phyloP scores from a whole-genome alignment of 2,888 invertebrate genomes.

The Ptycholaimellus sp. region DNA sequence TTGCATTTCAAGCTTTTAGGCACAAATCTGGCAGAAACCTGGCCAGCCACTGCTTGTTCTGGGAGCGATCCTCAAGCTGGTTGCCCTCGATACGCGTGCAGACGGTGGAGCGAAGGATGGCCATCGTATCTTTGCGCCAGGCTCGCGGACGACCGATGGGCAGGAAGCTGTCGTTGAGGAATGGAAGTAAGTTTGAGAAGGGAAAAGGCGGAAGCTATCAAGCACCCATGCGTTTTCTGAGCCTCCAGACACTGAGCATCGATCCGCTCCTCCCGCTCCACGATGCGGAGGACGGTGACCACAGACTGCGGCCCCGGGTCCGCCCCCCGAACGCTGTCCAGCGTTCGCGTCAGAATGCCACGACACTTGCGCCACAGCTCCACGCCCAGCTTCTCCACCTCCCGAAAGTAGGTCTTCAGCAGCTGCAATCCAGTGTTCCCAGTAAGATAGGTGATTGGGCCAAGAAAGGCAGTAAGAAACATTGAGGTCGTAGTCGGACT shows the following conservation, averaged over 20 bases:
- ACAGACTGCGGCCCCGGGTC: slow-evolving; percentile 45
- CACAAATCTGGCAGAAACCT: slow-evolving; percentile 7
- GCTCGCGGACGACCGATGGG: slow-evolving; percentile 77
- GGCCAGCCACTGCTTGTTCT: slow-evolving; percentile 77
- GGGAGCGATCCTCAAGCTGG: slow-evolving; percentile 63
- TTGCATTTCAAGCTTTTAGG: not conserved
- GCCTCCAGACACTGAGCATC: too few species aligned
- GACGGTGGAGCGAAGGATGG: too few species aligned
- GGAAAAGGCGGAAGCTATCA: not conserved
- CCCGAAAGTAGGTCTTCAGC: slow-evolving; percentile 79
- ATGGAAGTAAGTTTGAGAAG: not conserved
- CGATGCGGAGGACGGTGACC: slow-evolving; percentile 77
- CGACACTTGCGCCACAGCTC: slow-evolving; percentile 26
- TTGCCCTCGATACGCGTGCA: slow-evolving; percentile 55
- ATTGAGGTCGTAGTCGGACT: slow-evolving; percentile 28
- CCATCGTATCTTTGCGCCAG: too few species aligned
- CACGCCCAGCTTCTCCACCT: slow-evolving; percentile 68
- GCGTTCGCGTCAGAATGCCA: slow-evolving; percentile 51
- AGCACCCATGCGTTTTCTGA: too few species aligned
- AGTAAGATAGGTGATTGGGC: too few species aligned
- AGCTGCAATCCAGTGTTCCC: too few species aligned
- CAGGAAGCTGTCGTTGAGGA: slow-evolving; percentile 60
- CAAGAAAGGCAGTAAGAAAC: too few species aligned
- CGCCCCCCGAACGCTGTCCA: slow-evolving; percentile 65
- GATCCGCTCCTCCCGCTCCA: slow-evolving; percentile 87